These are phyloP conservation scores for Caradrina clavipalpis DNA, from an alignment of 2,888 invertebrate genomes.

Conservation along the genomic window DNA sequence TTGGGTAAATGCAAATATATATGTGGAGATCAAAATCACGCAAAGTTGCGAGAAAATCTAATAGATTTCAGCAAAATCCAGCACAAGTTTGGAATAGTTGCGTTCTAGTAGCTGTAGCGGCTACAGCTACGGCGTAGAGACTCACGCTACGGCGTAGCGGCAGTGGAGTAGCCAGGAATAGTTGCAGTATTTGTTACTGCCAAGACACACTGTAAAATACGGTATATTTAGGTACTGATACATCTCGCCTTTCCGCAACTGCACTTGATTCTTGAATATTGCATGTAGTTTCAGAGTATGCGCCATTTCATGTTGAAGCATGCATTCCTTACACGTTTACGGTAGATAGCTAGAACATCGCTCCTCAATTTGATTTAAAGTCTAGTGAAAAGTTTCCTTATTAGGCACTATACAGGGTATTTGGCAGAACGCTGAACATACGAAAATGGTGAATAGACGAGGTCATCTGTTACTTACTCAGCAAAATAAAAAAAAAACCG, in stretches of 20 bases:
- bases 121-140: neutral
- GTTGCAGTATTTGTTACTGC: neutral
- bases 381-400: neutral
- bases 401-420: no score
- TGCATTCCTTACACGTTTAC: slow-evolving; percentile 36
- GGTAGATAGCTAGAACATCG: slow-evolving; percentile 12
- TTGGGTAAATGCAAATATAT: neutral
- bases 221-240: neutral
- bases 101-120: neutral
- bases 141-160: slow-evolving; percentile 30
- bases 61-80: slow-evolving; percentile 13
- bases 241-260: slow-evolving; percentile 20
- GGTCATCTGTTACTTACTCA: no score
- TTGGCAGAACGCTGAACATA: no score
- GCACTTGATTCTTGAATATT: slow-evolving; percentile 36
- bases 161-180: neutral
- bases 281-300: slow-evolving; percentile 18
- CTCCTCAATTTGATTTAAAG: neutral
- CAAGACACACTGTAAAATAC: slow-evolving; percentile 9
- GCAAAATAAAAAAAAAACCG: no score
- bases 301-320: slow-evolving; percentile 16
- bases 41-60: neutral
- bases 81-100: slow-evolving; percentile 28
- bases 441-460: no score
- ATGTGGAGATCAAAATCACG: slow-evolving; percentile 5